Evolutionary conservation across 2,888 invertebrate genomes (phyloP).

Genomic region (Eilema depressum): DNA sequence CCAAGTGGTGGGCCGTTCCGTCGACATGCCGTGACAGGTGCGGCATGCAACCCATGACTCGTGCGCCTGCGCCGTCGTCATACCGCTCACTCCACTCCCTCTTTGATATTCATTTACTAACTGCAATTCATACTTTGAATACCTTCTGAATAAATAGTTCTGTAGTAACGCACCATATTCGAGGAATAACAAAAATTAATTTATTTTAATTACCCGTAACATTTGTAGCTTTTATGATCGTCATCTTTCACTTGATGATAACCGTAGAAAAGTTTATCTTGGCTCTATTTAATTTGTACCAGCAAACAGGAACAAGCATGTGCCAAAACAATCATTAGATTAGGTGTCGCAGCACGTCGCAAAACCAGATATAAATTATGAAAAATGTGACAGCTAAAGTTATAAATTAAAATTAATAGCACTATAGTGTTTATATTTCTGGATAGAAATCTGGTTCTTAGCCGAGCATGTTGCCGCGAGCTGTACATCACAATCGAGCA

Average conservation of each 20-base stretch:
- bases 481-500: constrained; percentile 86
- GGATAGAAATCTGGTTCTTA: constrained; percentile 77
- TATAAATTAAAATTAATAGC: constrained; percentile 78
- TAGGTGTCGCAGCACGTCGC: constrained; percentile 68
- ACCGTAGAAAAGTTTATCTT: constrained; percentile 59
- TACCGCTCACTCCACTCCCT: constrained; percentile 60
- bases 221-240: constrained; percentile 39
- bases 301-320: constrained; percentile 64
- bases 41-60: constrained; percentile 84
- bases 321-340: constrained; percentile 73
- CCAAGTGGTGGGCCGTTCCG: constrained; percentile 84
- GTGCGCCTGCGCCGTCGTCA: constrained; percentile 67
- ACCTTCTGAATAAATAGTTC: constrained; percentile 56
- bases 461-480: constrained; percentile 78
- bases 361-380: constrained; percentile 71
- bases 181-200: constrained; percentile 46
- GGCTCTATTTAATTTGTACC: constrained; percentile 50
- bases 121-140: constrained; percentile 55
- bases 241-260: constrained; percentile 32
- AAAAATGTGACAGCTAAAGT: constrained; percentile 73
- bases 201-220: constrained; percentile 35
- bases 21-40: constrained; percentile 83
- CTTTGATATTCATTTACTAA: constrained; percentile 69
- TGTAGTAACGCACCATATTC: constrained; percentile 43
- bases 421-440: constrained; percentile 74